Evolutionary conservation across 1,140 invertebrate genomes (phyloP), one percentile per base, ranked within the genome.

Genomic region (Ips nitidus): DNA sequence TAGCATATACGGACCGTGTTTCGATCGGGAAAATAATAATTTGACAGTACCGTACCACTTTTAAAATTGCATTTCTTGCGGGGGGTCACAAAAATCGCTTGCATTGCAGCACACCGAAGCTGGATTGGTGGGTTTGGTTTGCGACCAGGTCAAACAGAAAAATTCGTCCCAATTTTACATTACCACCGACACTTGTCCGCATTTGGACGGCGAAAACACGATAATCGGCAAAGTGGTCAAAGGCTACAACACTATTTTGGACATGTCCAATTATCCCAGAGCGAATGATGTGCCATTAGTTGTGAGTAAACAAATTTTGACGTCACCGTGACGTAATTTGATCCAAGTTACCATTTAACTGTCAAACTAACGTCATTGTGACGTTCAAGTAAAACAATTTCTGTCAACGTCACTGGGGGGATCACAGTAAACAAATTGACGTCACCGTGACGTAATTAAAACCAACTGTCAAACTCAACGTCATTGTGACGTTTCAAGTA

Each of bases 141-240:
- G 98, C 81, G 86, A 88, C 74, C 22, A 22, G 95, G 95, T 3
- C 89, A 89, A 2, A 22, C 86, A 98, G 79, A 92, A 91, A 50
- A 98, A 98, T 78, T 93, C 90, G 63, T 97, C 94, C 4, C 96
- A 99, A 82, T 98, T 99, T 83, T 96, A 97, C 75, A 93, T 99
- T 37, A 95, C 94, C 2, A 87, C 91, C 7, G 91, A 88, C 0
- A 86, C 90, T 3, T 94, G 93, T 74, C 83, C 88, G 40, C 95
- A 98, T 75, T 82, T 98, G 39, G 92, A 98, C 81, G 90, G 89
- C 6, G 91, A 86, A 41, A 95, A 98, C 82, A 93, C 97, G 1
- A 94, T 94, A 40, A 96, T 98, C 81, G 97, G 96, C 1, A 84
- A 84, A 70, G 90, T 95, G 4, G 74, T 87, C 3, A 89, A 87